These are phyloP conservation scores for Esperia sulphurella DNA, from an alignment of 2,888 invertebrate species.

Conservation along the genomic window DNA sequence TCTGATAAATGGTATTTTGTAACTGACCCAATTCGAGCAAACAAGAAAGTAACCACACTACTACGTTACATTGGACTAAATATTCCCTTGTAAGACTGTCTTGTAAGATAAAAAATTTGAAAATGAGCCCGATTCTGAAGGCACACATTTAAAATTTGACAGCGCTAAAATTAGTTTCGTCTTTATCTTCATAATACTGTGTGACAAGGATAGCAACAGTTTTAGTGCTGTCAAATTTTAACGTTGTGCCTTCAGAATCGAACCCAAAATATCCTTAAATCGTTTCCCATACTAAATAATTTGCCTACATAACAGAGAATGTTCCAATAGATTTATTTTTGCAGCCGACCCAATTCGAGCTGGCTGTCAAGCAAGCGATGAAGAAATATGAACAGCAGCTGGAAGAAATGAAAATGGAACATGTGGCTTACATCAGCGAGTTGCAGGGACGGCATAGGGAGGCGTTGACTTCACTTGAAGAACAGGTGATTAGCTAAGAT, in stretches of 20 bases:
- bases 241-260: too few relatives aligned
- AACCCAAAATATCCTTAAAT: too few relatives aligned
- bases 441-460: slow-evolving; percentile 64
- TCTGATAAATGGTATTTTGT: slow-evolving; percentile 6
- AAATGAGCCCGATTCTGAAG: too few relatives aligned
- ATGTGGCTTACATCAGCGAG: slow-evolving; percentile 57
- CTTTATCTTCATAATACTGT: too few relatives aligned
- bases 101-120: too few relatives aligned
- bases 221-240: too few relatives aligned
- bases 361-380: slow-evolving; percentile 40
- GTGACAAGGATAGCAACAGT: too few relatives aligned
- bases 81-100: too few relatives aligned
- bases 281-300: neutral
- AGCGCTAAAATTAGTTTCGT: too few relatives aligned
- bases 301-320: slow-evolving; percentile 31
- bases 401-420: slow-evolving; percentile 63
- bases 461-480: slow-evolving; percentile 62
- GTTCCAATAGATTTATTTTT: slow-evolving; percentile 10
- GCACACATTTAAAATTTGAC: too few relatives aligned
- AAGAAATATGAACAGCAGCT: slow-evolving; percentile 52
- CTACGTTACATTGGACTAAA: too few relatives aligned
- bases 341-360: slow-evolving; percentile 51
- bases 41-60: too few relatives aligned
- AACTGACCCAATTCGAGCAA: slow-evolving; percentile 51
- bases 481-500: slow-evolving; percentile 42